A percentile compares a stretch with the other conserved stretches of the same genome.
Evolutionary conservation across 2,113 vertebrate genomes (phyloP).

Genomic region (Mionectes macconnelli): DNA sequence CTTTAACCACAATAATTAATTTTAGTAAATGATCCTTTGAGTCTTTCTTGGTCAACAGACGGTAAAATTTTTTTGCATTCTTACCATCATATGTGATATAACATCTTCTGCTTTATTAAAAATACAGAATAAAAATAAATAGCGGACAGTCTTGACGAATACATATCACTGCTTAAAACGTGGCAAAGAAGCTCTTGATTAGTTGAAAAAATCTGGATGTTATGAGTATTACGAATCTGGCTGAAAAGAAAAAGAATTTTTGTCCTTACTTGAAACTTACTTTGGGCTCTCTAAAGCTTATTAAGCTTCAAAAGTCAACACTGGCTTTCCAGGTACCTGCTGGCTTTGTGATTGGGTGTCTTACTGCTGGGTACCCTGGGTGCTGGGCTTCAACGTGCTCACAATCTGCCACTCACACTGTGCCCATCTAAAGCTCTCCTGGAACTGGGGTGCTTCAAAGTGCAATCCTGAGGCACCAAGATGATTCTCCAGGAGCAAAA

Average conservation of each 20-base stretch:
- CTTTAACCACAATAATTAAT: conserved; percentile 9
- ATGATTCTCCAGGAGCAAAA: background rate
- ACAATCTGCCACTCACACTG: background rate
- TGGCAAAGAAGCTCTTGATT: background rate
- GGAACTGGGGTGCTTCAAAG: background rate
- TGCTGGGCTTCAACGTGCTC: background rate
- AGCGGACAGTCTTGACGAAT: background rate
- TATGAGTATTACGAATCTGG: background rate
- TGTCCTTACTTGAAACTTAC: background rate
- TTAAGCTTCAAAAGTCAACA: background rate
- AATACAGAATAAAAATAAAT: conserved; percentile 2
- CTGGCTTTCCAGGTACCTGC: background rate
- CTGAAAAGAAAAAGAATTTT: background rate
- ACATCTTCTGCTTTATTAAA: conserved; percentile 1
- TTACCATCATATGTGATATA: conserved; percentile 23
- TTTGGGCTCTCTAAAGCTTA: background rate
- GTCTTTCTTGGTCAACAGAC: conserved; percentile 41
- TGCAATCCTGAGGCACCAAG: background rate
- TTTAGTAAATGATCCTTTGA: conserved; percentile 20
- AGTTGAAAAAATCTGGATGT: background rate
- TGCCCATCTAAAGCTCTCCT: background rate
- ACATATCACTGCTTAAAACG: background rate
- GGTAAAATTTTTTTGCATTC: conserved; percentile 14
- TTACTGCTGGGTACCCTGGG: background rate
- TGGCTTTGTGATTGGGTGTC: background rate